Conservation (phyloP, 2,888 invertebrate species). For the Lochmaea capreae region DNA sequence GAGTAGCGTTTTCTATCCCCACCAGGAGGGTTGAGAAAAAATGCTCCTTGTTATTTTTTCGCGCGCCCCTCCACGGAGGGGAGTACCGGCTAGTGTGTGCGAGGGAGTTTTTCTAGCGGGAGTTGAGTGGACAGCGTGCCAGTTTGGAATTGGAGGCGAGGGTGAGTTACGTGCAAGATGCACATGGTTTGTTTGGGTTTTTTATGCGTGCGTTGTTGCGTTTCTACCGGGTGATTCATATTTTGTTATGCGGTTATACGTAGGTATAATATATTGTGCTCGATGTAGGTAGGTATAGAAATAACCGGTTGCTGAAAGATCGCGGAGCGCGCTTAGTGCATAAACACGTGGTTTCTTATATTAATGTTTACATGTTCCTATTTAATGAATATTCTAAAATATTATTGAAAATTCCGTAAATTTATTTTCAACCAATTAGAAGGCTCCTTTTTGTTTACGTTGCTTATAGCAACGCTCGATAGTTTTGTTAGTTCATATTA, state of each 20-base stretch:
- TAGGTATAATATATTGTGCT: slow-evolving; percentile 2
- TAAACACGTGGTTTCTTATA: slow-evolving; percentile 22
- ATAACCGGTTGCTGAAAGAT: slow-evolving; percentile 4
- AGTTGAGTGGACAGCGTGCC: slow-evolving; percentile 46
- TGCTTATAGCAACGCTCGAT: no score
- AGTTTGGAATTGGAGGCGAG: slow-evolving; percentile 42
- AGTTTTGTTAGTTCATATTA: no score
- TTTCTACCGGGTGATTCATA: slow-evolving; percentile 38
- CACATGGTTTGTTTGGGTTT: slow-evolving; percentile 41
- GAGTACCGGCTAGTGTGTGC: slow-evolving; percentile 46
- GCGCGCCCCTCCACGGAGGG: slow-evolving; percentile 57
- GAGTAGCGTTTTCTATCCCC: slow-evolving; percentile 61
- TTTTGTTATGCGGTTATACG: slow-evolving; percentile 16
- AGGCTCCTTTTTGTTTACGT: no score
- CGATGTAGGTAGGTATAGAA: slow-evolving; percentile 10
- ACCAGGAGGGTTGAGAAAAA: slow-evolving; percentile 60
- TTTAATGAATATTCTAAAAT: no score
- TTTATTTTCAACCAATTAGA: no score
- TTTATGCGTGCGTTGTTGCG: slow-evolving; percentile 37
- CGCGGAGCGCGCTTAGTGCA: slow-evolving; percentile 11
- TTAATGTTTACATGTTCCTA: no score
- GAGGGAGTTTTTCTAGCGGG: slow-evolving; percentile 46
- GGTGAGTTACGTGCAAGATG: slow-evolving; percentile 40
- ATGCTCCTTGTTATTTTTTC: slow-evolving; percentile 63
- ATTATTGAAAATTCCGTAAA: no score